Percentiles rank a stretch among this genome's conserved stretches.
Conservation (phyloP, 2,888 invertebrate genomes). For the Villa cingulata region DNA sequence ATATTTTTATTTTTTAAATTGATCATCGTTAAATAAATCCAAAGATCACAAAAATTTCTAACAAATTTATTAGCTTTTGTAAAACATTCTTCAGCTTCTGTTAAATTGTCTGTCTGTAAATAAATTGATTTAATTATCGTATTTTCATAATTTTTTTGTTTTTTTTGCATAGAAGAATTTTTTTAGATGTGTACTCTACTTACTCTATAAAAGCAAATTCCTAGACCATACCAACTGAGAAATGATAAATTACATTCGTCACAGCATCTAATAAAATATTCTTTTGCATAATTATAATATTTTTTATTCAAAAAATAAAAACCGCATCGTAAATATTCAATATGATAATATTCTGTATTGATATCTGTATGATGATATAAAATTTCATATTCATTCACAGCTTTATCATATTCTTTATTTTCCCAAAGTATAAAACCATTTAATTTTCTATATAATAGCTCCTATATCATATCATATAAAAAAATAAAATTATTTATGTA, state of each 20-base stretch:
- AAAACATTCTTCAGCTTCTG: slow-evolving; percentile 7
- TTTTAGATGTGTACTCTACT: background rate
- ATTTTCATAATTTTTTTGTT: background rate
- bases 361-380: slow-evolving; percentile 2
- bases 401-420: background rate
- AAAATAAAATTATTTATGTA: background rate
- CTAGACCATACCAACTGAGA: slow-evolving; percentile 11
- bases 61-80: slow-evolving; percentile 5
- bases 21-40: slow-evolving; percentile 6
- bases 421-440: background rate
- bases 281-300: slow-evolving; percentile 4
- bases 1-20: slow-evolving; percentile 4
- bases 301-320: slow-evolving; percentile 4
- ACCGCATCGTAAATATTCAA: slow-evolving; percentile 7
- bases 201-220: slow-evolving; percentile 9
- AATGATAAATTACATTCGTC: slow-evolving; percentile 3
- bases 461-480: background rate
- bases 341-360: slow-evolving; percentile 3
- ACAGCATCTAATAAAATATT: slow-evolving; percentile 6
- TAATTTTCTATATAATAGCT: background rate
- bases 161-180: background rate
- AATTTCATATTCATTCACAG: slow-evolving; percentile 7
- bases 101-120: background rate
- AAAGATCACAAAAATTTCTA: slow-evolving; percentile 2
- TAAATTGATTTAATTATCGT: background rate